Percentiles rank a stretch among this genome's conserved stretches.
These are phyloP conservation scores for Ancistrus triradiatus DNA, from an alignment of 2,113 vertebrate genomes.

Conservation along the genomic window DNA sequence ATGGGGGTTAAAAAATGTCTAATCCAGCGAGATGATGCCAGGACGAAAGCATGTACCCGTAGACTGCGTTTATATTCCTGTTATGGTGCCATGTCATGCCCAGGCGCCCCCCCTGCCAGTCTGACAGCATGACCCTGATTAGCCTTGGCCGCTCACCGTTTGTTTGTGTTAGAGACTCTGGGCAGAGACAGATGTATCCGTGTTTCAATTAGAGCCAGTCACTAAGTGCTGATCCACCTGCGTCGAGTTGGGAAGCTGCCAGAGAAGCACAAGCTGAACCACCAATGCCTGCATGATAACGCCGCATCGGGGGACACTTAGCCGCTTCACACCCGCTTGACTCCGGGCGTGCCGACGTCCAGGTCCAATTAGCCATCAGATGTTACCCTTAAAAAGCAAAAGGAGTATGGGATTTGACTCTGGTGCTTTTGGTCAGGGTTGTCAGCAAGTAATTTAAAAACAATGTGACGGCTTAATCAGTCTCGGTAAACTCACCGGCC, in stretches of 20 bases:
- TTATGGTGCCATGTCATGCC: not conserved
- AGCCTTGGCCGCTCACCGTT: not conserved
- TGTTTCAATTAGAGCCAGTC: conserved; percentile 39
- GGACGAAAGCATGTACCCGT: too few species aligned
- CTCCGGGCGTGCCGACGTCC: not conserved
- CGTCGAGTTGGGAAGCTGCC: conserved; percentile 11
- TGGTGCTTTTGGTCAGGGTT: too few species aligned
- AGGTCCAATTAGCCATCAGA: not conserved
- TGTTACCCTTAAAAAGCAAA: too few species aligned
- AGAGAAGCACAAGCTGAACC: conserved; percentile 20
- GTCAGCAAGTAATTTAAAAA: too few species aligned
- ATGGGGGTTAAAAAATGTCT: too few species aligned
- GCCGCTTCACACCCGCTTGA: not conserved
- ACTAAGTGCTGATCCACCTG: conserved; percentile 22
- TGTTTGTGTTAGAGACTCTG: conserved; percentile 16
- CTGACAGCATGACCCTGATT: conserved; percentile 11
- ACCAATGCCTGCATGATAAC: conserved; percentile 2
- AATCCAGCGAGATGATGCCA: too few species aligned
- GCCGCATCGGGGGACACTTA: not conserved
- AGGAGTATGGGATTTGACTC: too few species aligned
- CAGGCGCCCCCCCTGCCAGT: not conserved
- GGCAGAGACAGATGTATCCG: conserved; percentile 9
- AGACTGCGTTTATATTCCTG: conserved; percentile 16
- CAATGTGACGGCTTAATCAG: too few species aligned
- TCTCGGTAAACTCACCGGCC: too few species aligned